Evolutionary conservation across 2,888 invertebrate genomes (phyloP).

Genomic region (Alsophila aescularia): DNA sequence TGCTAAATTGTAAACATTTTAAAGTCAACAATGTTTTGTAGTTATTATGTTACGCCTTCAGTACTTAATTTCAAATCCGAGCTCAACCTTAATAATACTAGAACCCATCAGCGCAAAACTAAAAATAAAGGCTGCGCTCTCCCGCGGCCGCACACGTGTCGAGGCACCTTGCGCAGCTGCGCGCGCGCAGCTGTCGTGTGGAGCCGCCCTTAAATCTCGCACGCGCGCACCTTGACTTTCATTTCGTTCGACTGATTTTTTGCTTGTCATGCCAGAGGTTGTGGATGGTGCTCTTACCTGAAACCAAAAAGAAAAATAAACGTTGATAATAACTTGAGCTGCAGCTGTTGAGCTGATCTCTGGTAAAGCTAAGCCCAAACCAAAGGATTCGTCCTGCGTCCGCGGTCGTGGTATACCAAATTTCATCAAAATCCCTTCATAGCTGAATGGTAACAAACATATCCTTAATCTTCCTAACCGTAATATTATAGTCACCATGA

Average conservation of each 20-base stretch:
- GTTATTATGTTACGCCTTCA: background rate
- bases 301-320: conserved; percentile 20
- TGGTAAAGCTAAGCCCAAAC: no score
- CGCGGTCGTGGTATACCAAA: no score
- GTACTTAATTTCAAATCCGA: conserved; percentile 9
- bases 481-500: no score
- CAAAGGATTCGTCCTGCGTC: no score
- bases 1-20: no score
- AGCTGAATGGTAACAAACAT: no score
- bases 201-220: conserved; percentile 43
- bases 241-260: conserved; percentile 24
- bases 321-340: background rate
- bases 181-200: conserved; percentile 59
- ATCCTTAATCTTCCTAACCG: no score
- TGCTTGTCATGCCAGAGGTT: conserved; percentile 14
- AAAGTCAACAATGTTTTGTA: no score
- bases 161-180: conserved; percentile 69
- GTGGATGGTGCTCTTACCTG: conserved; percentile 16
- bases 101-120: conserved; percentile 11
- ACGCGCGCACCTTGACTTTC: conserved; percentile 18
- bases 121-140: conserved; percentile 22
- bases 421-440: no score
- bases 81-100: conserved; percentile 6
- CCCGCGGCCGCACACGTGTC: conserved; percentile 58
- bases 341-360: conserved; percentile 12